Base-by-base conservation (phyloP, 2,797 vertebrate species). In the Gobionotothen gibberifrons region DNA sequence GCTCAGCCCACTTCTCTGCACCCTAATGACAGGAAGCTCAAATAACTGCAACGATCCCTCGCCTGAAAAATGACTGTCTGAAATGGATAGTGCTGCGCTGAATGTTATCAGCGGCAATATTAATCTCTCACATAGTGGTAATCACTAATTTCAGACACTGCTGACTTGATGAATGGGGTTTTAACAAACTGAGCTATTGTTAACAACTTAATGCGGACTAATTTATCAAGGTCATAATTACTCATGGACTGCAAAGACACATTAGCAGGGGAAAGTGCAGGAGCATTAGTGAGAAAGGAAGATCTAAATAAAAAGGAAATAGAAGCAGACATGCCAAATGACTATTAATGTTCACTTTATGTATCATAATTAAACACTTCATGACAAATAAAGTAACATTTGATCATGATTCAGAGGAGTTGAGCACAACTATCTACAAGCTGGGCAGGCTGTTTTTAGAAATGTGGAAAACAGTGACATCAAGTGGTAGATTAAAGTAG, bases 151-250 rank as follows among this genome's bases (percentile, higher is more conserved):
- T 90, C 69, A 85, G 83, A 79, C 80, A 76, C 79, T 80, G 88
- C 86, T 87, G 86, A 76, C 62, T 60, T 91, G 91, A 93, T 87
- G 52, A 89, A 93, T 93, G 83, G 58, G 57, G 56, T 82, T 87
- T 92, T 86, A 87, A 89, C 79, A 84, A 81, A 90, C 81, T 76
- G 63, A 72, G 85, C 69, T 82, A 72, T 83, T 92, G 84, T 87
- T 92, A 89, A 89, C 79, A 90, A 83, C 65, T 84, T 80, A 75
- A 76, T 87, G 83, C 43, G 19, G 69, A 71, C 56, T 58, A 83
- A 91, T 92, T 88, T 51, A 89, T 90, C 84, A 91, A 78, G 80
- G 69, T 83, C 79, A 73, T 69, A 29, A 84, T 87, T 67, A 83
- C 43, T 84, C 48, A 63, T n/a, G 15, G 52, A 57, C 69, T 57